Evolutionary conservation across 2,113 vertebrate species (phyloP), one percentile per base, ranked within the genome.

Genomic region (Callospermophilus lateralis): DNA sequence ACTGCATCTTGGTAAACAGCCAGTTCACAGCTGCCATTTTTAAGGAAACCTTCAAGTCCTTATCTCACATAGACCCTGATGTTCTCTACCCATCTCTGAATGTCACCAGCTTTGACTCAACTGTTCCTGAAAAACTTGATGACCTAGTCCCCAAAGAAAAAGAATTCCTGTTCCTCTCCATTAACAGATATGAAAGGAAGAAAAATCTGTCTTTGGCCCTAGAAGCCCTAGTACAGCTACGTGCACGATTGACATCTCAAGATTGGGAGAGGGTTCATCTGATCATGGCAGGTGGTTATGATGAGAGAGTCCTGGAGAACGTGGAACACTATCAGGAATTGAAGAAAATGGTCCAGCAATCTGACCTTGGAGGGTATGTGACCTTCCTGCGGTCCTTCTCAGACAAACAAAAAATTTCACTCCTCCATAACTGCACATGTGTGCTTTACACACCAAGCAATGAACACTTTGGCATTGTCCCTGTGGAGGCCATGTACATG

Each of bases 381-480:
- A 99, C 99, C 81, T 99, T 99, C 89, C 92, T 99, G 97, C 99
- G 99, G 39, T 99, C 99, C 0, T 99, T 99, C 93, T 99, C 99
- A 0, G 99, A 99, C 95, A 98, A 97, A 15, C 98, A 99, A 98
- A 99, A 99, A 97, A 98, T 99, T 81, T 98, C 99, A 3, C 99
- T 99, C 95, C 98, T 99, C 53, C 98, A 74, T 5, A 98, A 98
- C 84, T 99, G 99, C 84, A 65, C 98, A 0, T 99, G 99, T 11
- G 99, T 99, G 90, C 99, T 99, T 32, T 99, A 99, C 96, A 99
- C 99, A 24, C 99, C 99, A 1, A 99, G 99, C 98, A 99, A 99
- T 67, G 99, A 99, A 96, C 99, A 99, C 97, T 99, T 99, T 42
- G 99, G 99, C 94, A 99, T 99, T 12, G 99, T 99, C 79, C 99